Evolutionary conservation across 2,888 invertebrate genomes (phyloP), one percentile per base, ranked within the genome.

Genomic region (Kuschelorhynchus macadamiae): DNA sequence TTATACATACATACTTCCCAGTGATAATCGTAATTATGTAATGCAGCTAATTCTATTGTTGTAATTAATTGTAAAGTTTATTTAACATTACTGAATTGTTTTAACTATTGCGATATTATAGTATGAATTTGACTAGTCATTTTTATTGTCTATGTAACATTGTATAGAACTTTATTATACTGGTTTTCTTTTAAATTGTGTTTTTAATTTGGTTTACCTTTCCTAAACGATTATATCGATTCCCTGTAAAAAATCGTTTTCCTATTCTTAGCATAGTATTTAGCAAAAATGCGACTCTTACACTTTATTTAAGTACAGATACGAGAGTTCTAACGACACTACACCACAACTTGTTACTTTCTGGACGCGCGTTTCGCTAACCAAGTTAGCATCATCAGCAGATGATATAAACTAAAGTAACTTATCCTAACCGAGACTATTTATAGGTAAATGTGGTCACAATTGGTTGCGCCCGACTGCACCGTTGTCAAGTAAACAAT

Each of bases 91-190:
- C 74, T 72, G 67, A 71, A 72, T 42, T 64, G 59, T 69, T 70
- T 69, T 68, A 69, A 68, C 49, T 50, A 59, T 70, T 66, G 67
- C 71, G 71, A 71, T 67, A 72, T 70, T 70, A 71, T 67, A 65
- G 46, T 73, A 75, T 78, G 74, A 76, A 78, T 74, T 76, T 80
- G 80, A 81, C 83, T 83, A 83, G 83, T 83, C 83, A 83, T 82
- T 82, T 82, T 80, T 79, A 81, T 79, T 79, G 77, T 78, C 76
- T 77, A 75, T 80, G 77, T 81, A 82, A 80, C 77, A 76, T 78
- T 81, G 81, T 81, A 82, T 79, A 82, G 81, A 81, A 71, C 76
- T 81, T 81, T 81, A 81, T 82, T 80, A 80, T 79, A 68, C 59
- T 59, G 59, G 63, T 67, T 67, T 67, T 63, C 50, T 32, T 67